phyloP scores from a whole-genome alignment of 2,797 vertebrate species.

The Hirundo rustica region DNA sequence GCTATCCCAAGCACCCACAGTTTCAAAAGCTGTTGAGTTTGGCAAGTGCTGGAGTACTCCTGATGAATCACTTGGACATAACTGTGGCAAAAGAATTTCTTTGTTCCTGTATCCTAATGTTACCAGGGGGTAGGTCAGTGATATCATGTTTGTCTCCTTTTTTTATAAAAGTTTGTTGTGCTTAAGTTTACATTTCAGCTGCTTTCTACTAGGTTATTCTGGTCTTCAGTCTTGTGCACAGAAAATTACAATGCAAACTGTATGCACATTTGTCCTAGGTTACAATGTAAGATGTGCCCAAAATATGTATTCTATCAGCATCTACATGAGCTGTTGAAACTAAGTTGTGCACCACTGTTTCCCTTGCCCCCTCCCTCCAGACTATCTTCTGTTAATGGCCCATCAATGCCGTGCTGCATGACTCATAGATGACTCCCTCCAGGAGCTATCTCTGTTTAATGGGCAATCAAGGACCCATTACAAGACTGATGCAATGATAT shows the following conservation, averaged over 20 bases:
- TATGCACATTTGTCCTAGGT: too few relatives aligned
- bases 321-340: too few relatives aligned
- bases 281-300: too few relatives aligned
- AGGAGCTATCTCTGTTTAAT: too few relatives aligned
- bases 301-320: too few relatives aligned
- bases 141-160: not conserved
- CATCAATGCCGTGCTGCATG: too few relatives aligned
- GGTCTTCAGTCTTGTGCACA: not conserved
- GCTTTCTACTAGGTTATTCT: not conserved
- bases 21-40: not conserved
- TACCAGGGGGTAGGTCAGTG: rapidly evolving
- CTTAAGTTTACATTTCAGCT: not conserved
- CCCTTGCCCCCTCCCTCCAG: too few relatives aligned
- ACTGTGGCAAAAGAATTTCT: not conserved
- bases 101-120: not conserved
- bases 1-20: not conserved
- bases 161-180: not conserved
- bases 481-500: too few relatives aligned
- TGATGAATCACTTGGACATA: not conserved
- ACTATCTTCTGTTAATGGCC: too few relatives aligned
- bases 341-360: too few relatives aligned
- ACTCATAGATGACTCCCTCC: too few relatives aligned
- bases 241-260: not conserved
- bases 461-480: too few relatives aligned
- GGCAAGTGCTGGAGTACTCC: not conserved